Evolutionary conservation across 1,140 invertebrate genomes (phyloP).

Genomic region (Leptinotarsa texana): DNA sequence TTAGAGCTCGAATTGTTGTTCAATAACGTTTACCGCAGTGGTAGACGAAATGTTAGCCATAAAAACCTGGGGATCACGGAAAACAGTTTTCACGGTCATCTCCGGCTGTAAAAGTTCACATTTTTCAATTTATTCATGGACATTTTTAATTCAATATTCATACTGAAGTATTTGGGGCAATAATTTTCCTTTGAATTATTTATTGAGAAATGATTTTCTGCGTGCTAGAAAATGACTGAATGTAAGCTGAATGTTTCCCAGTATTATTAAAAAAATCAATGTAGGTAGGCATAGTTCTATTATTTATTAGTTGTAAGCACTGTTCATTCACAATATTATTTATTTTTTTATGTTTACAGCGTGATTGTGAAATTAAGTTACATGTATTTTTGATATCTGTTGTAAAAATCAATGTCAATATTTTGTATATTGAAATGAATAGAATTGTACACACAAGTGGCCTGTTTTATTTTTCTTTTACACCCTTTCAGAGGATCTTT

Average conservation of each 20-base stretch:
- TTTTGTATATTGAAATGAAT: constrained; percentile 8
- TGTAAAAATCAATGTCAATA: constrained; percentile 17
- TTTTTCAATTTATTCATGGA: too few relatives aligned
- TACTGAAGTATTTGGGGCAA: too few relatives aligned
- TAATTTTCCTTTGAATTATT: too few relatives aligned
- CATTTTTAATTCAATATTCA: too few relatives aligned
- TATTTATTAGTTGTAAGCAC: constrained; percentile 1
- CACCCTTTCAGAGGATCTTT: not conserved
- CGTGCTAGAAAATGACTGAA: not conserved
- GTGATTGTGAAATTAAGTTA: not conserved
- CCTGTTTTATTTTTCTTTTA: not conserved
- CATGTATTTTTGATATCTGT: not conserved
- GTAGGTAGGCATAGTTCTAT: not conserved
- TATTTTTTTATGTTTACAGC: not conserved
- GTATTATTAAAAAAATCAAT: not conserved
- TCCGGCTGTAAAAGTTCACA: too few relatives aligned
- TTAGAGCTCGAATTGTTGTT: too few relatives aligned
- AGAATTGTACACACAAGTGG: not conserved
- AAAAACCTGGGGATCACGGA: too few relatives aligned
- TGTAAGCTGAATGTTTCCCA: not conserved
- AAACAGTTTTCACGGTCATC: too few relatives aligned
- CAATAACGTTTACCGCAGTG: too few relatives aligned
- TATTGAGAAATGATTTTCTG: too few relatives aligned
- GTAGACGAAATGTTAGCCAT: too few relatives aligned
- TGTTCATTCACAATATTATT: not conserved